Conservation (phyloP, 2,113 vertebrate genomes). For the Saccopteryx leptura region DNA sequence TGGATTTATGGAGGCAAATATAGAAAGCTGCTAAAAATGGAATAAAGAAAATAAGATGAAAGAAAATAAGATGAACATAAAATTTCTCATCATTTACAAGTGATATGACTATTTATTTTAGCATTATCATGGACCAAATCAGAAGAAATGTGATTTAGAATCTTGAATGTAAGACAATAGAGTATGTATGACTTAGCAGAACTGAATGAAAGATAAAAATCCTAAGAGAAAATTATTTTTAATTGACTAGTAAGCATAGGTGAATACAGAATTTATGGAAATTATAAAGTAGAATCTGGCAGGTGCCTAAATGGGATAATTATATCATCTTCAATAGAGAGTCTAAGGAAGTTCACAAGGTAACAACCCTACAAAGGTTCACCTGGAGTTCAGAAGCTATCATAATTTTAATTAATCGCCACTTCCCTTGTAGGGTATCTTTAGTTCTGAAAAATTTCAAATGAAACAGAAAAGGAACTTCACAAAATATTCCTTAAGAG, state of each 20-base stretch:
- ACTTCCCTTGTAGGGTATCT: slow-evolving; percentile 60
- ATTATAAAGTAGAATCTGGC: slow-evolving; percentile 7
- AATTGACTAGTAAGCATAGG: background rate
- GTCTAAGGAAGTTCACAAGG: slow-evolving; percentile 53
- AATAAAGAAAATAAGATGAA: background rate
- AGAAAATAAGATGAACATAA: background rate
- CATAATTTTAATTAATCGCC: slow-evolving; percentile 72
- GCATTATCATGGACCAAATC: background rate
- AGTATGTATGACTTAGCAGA: background rate
- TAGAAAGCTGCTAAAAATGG: slow-evolving; percentile 19
- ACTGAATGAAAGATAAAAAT: background rate
- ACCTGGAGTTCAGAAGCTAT: slow-evolving; percentile 62
- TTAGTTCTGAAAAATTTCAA: slow-evolving; percentile 67
- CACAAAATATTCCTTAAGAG: slow-evolving; percentile 31
- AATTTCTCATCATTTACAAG: background rate
- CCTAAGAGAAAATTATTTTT: background rate
- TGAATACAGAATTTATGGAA: slow-evolving; percentile 38
- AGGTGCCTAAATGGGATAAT: slow-evolving; percentile 26
- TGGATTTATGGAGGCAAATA: background rate
- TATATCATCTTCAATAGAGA: slow-evolving; percentile 42
- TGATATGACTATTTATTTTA: background rate
- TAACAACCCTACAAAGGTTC: slow-evolving; percentile 58
- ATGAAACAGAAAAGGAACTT: slow-evolving; percentile 49
- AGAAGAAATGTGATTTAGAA: background rate
- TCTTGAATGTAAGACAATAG: background rate